Percentiles rank a stretch among this genome's conserved stretches.
Evolutionary conservation across 2,797 vertebrate genomes (phyloP).

Genomic region (Thamnophis elegans): DNA sequence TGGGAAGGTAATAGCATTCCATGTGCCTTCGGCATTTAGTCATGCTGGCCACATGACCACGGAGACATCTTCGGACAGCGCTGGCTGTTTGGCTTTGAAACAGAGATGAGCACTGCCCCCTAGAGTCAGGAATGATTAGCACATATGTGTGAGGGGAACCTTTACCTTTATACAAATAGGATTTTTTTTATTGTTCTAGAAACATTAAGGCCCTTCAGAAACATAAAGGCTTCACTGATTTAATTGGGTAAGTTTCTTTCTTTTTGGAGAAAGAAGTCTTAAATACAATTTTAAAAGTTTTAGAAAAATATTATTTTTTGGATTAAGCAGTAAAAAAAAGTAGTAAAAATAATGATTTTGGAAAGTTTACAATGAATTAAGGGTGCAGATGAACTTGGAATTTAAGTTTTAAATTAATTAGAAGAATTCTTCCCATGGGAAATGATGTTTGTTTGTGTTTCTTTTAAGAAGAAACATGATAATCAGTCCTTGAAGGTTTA

Average conservation of each 20-base stretch:
- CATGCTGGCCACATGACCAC: too few species aligned
- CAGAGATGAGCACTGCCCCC: too few species aligned
- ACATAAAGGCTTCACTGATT: not conserved
- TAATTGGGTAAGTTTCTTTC: not conserved
- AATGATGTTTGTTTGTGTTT: not conserved
- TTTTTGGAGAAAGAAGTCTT: not conserved
- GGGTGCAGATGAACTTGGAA: not conserved
- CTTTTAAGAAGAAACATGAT: not conserved
- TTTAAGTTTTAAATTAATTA: not conserved
- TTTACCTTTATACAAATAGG: not conserved
- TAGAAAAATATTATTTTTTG: not conserved
- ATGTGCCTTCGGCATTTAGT: too few species aligned
- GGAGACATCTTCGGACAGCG: too few species aligned
- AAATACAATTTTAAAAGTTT: not conserved
- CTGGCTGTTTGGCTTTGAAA: too few species aligned
- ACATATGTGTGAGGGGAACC: too few species aligned
- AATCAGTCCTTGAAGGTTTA: not conserved
- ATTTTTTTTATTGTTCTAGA: not conserved
- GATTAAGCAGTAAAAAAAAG: not conserved
- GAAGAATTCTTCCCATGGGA: not conserved
- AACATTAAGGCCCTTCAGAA: not conserved
- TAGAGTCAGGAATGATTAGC: too few species aligned
- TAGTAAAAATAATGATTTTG: not conserved
- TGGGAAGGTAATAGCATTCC: too few species aligned
- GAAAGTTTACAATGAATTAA: not conserved